Evolutionary conservation across 2,113 vertebrate species (phyloP).

Genomic region (Uria lomvia): DNA sequence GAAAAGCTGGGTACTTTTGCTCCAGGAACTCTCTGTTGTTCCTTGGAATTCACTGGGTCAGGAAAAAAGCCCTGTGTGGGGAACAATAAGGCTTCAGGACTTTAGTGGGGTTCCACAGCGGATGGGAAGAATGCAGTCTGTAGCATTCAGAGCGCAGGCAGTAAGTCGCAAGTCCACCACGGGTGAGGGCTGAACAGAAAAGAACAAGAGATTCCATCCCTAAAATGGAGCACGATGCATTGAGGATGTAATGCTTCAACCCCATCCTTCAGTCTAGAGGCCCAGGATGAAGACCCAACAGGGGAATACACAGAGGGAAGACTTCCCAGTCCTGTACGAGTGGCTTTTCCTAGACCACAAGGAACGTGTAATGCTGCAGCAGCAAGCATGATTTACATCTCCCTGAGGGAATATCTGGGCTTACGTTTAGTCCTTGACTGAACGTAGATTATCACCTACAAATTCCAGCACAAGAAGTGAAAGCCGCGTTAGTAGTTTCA

Average conservation of each 20-base stretch:
- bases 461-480: neutral
- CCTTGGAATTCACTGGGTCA: neutral
- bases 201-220: neutral
- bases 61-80: rapidly evolving
- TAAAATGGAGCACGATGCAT: neutral
- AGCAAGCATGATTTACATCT: neutral
- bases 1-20: neutral
- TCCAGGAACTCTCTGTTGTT: neutral
- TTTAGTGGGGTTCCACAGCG: neutral
- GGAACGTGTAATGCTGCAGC: neutral
- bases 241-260: neutral
- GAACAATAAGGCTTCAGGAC: neutral
- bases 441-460: neutral
- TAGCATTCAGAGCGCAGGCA: neutral
- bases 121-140: neutral
- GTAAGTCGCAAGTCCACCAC: neutral
- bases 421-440: neutral
- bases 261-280: neutral
- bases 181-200: neutral
- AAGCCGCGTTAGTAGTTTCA: neutral
- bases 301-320: neutral
- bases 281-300: neutral
- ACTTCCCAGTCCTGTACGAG: neutral
- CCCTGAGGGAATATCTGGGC: neutral
- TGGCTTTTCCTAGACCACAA: neutral